A percentile compares a stretch with the other conserved stretches of the same genome.
Conservation (phyloP, 2,888 invertebrate genomes). For the Amblyjoppa fuscipennis region DNA sequence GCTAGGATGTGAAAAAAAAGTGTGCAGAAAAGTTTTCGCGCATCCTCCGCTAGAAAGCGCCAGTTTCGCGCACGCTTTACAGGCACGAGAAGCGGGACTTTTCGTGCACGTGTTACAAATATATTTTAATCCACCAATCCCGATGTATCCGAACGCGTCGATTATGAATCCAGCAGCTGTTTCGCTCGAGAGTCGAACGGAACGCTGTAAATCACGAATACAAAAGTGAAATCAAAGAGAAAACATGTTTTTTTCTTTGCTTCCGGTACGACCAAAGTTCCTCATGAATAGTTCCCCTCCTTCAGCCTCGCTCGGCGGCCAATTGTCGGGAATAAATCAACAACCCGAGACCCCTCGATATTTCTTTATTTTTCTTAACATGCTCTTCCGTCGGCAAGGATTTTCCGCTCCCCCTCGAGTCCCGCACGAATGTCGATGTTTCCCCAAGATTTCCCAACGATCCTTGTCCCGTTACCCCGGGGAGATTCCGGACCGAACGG, state of each 20-base stretch:
- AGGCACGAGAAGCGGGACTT: no score
- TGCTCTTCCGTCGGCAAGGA: not conserved
- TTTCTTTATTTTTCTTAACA: conserved; percentile 5
- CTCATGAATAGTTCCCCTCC: not conserved
- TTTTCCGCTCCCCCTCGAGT: not conserved
- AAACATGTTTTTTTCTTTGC: not conserved
- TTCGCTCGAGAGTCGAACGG: no score
- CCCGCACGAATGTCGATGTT: not conserved
- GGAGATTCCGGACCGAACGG: conserved; percentile 23
- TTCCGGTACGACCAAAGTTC: not conserved
- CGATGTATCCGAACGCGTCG: no score
- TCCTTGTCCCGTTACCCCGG: not conserved
- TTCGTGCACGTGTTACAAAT: no score
- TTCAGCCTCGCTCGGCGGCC: not conserved
- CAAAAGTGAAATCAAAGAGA: not conserved
- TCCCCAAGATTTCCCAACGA: conserved; percentile 12
- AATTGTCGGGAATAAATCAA: not conserved
- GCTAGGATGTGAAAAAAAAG: no score
- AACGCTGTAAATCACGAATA: not conserved
- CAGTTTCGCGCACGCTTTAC: no score
- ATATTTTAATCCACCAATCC: no score
- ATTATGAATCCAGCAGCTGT: no score
- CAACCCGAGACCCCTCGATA: not conserved
- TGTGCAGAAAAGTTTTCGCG: no score
- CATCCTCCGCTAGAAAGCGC: no score